Percentiles rank a stretch among this genome's conserved stretches.
These are phyloP conservation scores for Timema cristinae DNA, from an alignment of 2,888 invertebrate species.

Conservation along the genomic window DNA sequence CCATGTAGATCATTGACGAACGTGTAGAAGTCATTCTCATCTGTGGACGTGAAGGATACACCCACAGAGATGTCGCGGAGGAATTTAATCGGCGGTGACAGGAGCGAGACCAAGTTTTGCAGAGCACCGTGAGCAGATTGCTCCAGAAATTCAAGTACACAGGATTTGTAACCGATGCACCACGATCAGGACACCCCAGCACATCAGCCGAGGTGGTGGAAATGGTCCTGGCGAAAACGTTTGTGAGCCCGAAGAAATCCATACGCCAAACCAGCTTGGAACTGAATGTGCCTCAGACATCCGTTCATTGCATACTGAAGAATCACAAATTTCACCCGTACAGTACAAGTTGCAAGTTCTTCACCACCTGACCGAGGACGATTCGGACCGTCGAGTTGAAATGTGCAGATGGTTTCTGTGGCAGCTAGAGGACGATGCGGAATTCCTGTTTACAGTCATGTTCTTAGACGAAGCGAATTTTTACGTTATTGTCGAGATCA, in stretches of 20 bases:
- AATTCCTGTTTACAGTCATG: neutral
- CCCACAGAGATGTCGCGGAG: slow-evolving; percentile 2
- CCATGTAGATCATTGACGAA: neutral
- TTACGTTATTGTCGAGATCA: neutral
- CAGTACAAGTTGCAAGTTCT: neutral
- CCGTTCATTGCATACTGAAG: slow-evolving; percentile 6
- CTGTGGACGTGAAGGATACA: slow-evolving; percentile 3
- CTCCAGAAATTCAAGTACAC: no score
- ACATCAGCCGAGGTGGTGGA: neutral
- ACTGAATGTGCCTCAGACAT: slow-evolving; percentile 4
- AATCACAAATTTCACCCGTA: neutral
- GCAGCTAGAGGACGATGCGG: neutral
- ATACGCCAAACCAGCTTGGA: slow-evolving; percentile 6
- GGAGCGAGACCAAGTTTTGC: neutral
- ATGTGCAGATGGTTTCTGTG: neutral
- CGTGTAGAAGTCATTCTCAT: neutral
- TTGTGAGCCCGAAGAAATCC: slow-evolving; percentile 9
- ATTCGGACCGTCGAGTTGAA: neutral
- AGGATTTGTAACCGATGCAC: slow-evolving; percentile 15
- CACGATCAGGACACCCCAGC: slow-evolving; percentile 3
- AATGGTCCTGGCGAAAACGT: neutral
- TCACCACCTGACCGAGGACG: neutral
- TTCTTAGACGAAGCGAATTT: neutral
- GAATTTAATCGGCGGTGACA: slow-evolving; percentile 9
- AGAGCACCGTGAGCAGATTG: slow-evolving; percentile 7